Evolutionary conservation across 53 echinoderm and acorn worm species (phyloP).

Genomic region (Zoroaster sp.): DNA sequence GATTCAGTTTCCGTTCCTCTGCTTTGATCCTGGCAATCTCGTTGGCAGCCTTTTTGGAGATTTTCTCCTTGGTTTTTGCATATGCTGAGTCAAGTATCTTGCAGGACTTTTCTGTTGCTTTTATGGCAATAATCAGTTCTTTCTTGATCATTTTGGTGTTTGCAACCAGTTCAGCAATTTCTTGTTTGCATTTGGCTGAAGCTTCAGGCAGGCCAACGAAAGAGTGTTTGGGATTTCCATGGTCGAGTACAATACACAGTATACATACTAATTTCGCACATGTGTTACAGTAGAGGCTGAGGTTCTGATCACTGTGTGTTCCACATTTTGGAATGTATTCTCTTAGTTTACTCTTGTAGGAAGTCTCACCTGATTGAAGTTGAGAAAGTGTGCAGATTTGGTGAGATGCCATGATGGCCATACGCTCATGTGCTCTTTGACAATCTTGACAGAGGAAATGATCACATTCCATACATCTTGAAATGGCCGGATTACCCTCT

Average conservation of each 20-base stretch:
- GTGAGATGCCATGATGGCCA: too few species aligned
- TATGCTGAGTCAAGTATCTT: not conserved
- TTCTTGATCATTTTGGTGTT: not conserved
- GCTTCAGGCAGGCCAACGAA: not conserved
- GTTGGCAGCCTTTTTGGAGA: not conserved
- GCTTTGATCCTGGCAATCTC: not conserved
- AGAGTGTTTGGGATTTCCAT: not conserved
- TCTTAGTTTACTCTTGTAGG: too few species aligned
- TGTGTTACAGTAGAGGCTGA: not conserved
- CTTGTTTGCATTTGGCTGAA: constrained; percentile 7
- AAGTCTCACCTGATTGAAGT: too few species aligned
- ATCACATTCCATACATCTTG: too few species aligned
- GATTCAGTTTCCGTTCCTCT: not conserved
- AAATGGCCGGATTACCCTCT: too few species aligned
- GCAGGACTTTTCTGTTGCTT: not conserved
- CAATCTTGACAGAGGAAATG: too few species aligned
- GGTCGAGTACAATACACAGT: not conserved
- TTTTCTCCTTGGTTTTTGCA: not conserved
- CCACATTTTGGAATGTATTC: constrained; percentile 15
- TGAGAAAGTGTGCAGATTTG: too few species aligned
- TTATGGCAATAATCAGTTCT: not conserved
- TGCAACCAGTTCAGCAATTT: not conserved
- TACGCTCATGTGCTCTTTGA: too few species aligned
- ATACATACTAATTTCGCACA: constrained; percentile 2
- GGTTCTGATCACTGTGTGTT: not conserved